Evolutionary conservation across 2,113 vertebrate species (phyloP).

Genomic region (Phylloscopus trochiloides): DNA sequence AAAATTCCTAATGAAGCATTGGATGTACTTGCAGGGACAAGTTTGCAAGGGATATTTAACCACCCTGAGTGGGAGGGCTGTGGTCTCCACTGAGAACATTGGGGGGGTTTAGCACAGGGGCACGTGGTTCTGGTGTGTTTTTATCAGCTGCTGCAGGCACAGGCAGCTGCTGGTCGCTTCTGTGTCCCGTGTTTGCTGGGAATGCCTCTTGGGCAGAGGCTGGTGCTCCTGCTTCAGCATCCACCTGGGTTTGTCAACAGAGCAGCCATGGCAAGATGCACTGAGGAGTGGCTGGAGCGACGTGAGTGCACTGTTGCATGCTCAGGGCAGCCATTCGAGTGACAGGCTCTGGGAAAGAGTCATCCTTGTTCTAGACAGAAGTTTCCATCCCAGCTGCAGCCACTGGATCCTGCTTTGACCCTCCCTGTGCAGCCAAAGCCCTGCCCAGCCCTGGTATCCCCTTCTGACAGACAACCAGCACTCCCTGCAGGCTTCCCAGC

Average conservation of each 20-base stretch:
- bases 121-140: background rate
- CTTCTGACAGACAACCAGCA: background rate
- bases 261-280: background rate
- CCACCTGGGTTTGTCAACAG: background rate
- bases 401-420: background rate
- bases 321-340: accelerated
- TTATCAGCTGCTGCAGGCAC: background rate
- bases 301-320: accelerated
- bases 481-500: background rate
- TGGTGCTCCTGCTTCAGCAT: background rate
- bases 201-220: background rate
- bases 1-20: background rate
- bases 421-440: background rate
- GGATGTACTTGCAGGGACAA: background rate
- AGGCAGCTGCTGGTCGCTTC: background rate
- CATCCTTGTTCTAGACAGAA: background rate
- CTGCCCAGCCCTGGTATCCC: background rate
- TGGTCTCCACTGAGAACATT: accelerated
- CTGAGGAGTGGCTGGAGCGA: background rate
- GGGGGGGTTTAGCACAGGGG: background rate
- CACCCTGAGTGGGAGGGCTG: background rate
- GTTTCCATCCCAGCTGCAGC: background rate
- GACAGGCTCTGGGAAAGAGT: background rate
- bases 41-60: background rate
- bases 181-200: background rate